phyloP scores from a whole-genome alignment of 2,113 vertebrate species.

The Ellobius talpinus region DNA sequence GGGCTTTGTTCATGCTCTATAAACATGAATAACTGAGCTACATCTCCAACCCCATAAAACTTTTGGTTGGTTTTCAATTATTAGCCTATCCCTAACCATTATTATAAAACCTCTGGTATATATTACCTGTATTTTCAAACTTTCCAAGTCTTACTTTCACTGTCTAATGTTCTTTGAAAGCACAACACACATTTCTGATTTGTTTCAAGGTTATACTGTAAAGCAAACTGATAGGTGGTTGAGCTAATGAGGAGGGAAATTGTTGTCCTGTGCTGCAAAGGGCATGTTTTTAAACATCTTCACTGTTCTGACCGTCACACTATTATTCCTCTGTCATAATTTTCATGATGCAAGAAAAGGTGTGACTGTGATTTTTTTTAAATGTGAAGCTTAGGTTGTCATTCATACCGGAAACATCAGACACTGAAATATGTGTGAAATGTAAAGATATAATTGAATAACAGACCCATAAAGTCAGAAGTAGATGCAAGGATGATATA shows the following conservation, averaged over 20 bases:
- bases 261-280: background rate
- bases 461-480: constrained; percentile 27
- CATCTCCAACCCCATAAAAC: background rate
- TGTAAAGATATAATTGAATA: constrained; percentile 61
- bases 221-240: constrained; percentile 40
- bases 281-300: constrained; percentile 43
- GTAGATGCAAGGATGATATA: constrained; percentile 14
- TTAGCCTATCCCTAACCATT: background rate
- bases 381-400: constrained; percentile 32
- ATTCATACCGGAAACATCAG: constrained; percentile 53
- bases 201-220: constrained; percentile 60
- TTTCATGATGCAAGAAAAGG: background rate
- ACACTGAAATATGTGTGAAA: constrained; percentile 24
- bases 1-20: background rate
- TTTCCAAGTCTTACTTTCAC: constrained; percentile 5
- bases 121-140: background rate
- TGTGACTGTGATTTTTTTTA: constrained; percentile 47
- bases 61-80: background rate
- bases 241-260: constrained; percentile 28
- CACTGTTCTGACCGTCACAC: constrained; percentile 20
- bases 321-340: constrained; percentile 45
- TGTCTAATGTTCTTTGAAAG: constrained; percentile 56
- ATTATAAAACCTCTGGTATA: background rate
- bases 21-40: background rate
- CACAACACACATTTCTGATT: background rate